Conservation (phyloP, 2,888 invertebrate genomes). For the Diarsia dahlii region DNA sequence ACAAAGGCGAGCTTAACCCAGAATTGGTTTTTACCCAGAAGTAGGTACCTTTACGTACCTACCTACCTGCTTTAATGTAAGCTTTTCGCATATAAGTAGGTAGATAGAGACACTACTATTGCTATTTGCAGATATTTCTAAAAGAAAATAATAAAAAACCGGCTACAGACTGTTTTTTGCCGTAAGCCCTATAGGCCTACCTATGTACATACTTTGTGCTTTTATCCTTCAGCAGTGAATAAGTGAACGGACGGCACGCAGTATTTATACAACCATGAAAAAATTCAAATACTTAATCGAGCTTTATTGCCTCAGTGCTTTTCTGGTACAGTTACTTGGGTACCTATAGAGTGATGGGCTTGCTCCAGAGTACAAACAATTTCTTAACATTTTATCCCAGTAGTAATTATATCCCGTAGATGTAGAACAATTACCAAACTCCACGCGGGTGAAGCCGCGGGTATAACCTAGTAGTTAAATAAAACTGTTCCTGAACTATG, state of each 20-base stretch:
- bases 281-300: background rate
- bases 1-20: too few species aligned
- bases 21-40: too few species aligned
- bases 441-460: too few species aligned
- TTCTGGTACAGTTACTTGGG: too few species aligned
- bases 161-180: background rate
- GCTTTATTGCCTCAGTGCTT: too few species aligned
- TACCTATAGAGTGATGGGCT: too few species aligned
- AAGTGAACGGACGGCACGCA: constrained; percentile 14
- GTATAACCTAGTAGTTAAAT: background rate
- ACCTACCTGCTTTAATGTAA: background rate
- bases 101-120: background rate
- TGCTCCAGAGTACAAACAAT: too few species aligned
- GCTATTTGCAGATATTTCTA: background rate
- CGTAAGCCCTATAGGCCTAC: too few species aligned
- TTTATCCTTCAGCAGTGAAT: constrained; percentile 4
- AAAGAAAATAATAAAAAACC: background rate
- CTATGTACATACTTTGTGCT: background rate
- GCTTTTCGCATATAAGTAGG: background rate
- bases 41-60: background rate
- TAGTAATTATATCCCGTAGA: too few species aligned
- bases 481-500: constrained; percentile 1
- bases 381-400: too few species aligned
- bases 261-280: background rate
- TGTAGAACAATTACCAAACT: too few species aligned